A percentile compares a stretch with the other conserved stretches of the same genome.
Evolutionary conservation across 2,888 invertebrate species (phyloP).

Genomic region (Cephonodes hylas): DNA sequence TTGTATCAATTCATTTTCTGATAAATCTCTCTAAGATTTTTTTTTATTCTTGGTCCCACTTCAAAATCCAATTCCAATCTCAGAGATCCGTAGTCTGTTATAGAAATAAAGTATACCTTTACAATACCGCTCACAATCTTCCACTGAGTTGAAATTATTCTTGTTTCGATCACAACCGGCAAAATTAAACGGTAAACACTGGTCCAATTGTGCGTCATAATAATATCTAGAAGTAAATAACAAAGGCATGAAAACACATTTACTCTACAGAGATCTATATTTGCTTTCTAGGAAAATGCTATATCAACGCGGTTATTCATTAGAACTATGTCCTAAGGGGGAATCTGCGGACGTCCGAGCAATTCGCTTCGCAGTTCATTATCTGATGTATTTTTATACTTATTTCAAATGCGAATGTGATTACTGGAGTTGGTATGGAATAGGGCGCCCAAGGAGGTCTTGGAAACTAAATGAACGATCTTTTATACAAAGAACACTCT

Average conservation of each 20-base stretch:
- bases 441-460: too few species aligned
- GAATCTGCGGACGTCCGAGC: neutral
- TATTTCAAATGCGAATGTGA: too few species aligned
- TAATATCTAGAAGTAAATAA: slow-evolving; percentile 54
- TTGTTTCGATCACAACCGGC: slow-evolving; percentile 53
- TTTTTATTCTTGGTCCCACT: too few species aligned
- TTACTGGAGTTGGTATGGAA: too few species aligned
- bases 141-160: slow-evolving; percentile 48
- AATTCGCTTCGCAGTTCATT: neutral
- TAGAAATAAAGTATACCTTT: slow-evolving; percentile 40
- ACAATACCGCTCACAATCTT: slow-evolving; percentile 52
- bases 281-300: neutral
- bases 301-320: neutral
- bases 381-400: too few species aligned
- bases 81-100: too few species aligned
- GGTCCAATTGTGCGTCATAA: slow-evolving; percentile 47
- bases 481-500: too few species aligned
- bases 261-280: neutral
- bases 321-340: neutral
- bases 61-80: too few species aligned
- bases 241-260: too few species aligned
- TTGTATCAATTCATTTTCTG: too few species aligned
- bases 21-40: too few species aligned
- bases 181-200: slow-evolving; percentile 46
- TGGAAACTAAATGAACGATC: too few species aligned